phyloP scores from a whole-genome alignment of 2,888 invertebrate species.

The Spodoptera picta region DNA sequence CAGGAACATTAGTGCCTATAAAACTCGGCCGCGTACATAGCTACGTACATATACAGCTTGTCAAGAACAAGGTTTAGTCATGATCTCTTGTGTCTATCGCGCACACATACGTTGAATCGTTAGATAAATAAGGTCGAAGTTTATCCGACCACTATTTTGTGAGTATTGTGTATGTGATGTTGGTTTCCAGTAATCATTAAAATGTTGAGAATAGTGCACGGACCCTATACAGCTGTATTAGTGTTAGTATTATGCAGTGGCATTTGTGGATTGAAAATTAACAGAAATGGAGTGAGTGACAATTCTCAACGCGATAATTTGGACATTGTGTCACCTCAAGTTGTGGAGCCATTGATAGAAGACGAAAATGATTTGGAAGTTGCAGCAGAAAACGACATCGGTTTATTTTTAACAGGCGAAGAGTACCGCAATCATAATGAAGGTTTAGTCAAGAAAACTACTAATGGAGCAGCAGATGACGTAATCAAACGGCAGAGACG shows the following conservation, averaged over 20 bases:
- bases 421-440: slow-evolving; percentile 11
- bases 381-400: slow-evolving; percentile 22
- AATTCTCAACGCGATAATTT: slow-evolving; percentile 11
- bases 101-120: slow-evolving; percentile 52
- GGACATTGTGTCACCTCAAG: slow-evolving; percentile 16
- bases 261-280: slow-evolving; percentile 49
- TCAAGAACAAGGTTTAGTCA: slow-evolving; percentile 40
- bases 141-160: slow-evolving; percentile 57
- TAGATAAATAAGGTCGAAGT: slow-evolving; percentile 69
- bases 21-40: slow-evolving; percentile 15
- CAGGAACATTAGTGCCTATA: slow-evolving; percentile 41
- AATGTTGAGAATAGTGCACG: slow-evolving; percentile 61
- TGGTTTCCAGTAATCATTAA: slow-evolving; percentile 57
- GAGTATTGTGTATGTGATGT: slow-evolving; percentile 23
- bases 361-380: slow-evolving; percentile 29
- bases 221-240: slow-evolving; percentile 44
- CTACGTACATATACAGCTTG: slow-evolving; percentile 9
- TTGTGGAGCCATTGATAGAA: slow-evolving; percentile 10
- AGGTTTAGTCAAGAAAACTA: slow-evolving; percentile 6
- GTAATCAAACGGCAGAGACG: slow-evolving; percentile 54
- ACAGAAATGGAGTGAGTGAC: slow-evolving; percentile 21
- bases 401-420: slow-evolving; percentile 4
- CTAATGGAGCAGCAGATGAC: slow-evolving; percentile 9
- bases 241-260: slow-evolving; percentile 55
- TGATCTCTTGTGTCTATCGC: slow-evolving; percentile 42